Base-by-base conservation (phyloP, 1,140 invertebrate species). In the Saccostrea glomerata region DNA sequence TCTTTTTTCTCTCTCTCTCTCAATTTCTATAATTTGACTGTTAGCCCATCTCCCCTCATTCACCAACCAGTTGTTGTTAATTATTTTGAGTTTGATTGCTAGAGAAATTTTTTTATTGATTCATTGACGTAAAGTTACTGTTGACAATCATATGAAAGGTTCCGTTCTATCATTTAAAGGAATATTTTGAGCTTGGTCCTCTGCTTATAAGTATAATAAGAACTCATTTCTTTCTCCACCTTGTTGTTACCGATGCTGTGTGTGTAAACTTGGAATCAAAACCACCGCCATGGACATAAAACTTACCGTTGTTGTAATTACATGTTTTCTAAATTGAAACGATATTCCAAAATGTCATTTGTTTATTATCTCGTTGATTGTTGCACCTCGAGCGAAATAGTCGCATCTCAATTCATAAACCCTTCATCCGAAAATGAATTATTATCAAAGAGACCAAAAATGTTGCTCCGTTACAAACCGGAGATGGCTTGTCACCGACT, bases 361-460 rank as follows among this genome's bases (percentile, higher is more conserved):
- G 70, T 77, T 30, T 25, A 77, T 77, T 17, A 30, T 77, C 12
- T 23, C 25, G 70, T 30, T 77, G 30, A 77, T 25, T 77, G 70
- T 13, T 30, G 25, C 25, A 77, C 70, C 70, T 77, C 25, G 70
- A 77, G 70, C 70, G 5, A 77, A 77, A 77, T 77, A 77, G 70
- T 77, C 25, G 70, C 70, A 77, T 77, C 70, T 77, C 70, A 77
- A 77, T 77, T 77, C 70, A 77, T 77, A 77, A 77, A 77, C 25
- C 70, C 70, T 77, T 77, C 70, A 77, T 77, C 70, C 30, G 70
- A 77, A 77, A 63, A 63, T 63, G 58, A 77, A 77, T 77, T 77
- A 77, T 77, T 77, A 77, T 77, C 70, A 77, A 77, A 77, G 70
- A 77, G 70, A 77, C 70, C 70, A 30, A 77, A 66, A 66, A 77